Evolutionary conservation across 2,113 vertebrate genomes (phyloP).

Genomic region (Gopherus evgoodei): DNA sequence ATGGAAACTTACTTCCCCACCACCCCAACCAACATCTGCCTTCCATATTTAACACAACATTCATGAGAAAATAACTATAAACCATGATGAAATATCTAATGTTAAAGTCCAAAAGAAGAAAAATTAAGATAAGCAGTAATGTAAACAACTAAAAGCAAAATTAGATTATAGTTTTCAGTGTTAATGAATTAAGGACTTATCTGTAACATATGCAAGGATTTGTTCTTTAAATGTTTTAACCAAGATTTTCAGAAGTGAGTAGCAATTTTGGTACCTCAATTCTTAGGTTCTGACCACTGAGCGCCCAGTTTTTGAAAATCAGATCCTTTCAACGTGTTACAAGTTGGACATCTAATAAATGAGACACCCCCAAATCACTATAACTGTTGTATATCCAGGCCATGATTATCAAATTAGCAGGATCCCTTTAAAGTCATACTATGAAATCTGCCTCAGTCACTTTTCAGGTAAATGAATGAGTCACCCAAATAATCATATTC

Average conservation of each 20-base stretch:
- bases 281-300: neutral
- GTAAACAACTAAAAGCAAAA: neutral
- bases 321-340: neutral
- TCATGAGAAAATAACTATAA: neutral
- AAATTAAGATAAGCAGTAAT: neutral
- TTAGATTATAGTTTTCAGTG: neutral
- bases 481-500: constrained; percentile 21
- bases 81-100: neutral
- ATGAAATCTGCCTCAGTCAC: neutral
- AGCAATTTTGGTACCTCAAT: neutral
- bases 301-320: neutral
- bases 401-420: neutral
- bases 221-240: neutral
- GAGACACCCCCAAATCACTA: neutral
- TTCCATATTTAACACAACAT: neutral
- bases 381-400: neutral
- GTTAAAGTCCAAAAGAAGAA: neutral
- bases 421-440: neutral
- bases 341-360: neutral
- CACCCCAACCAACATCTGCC: neutral
- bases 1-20: neutral
- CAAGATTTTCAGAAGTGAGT: neutral
- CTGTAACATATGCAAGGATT: neutral
- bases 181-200: neutral
- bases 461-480: constrained; percentile 36